Base-by-base conservation (phyloP, 92 coral and sea anemone genomes). In the Actinernus sp. region DNA sequence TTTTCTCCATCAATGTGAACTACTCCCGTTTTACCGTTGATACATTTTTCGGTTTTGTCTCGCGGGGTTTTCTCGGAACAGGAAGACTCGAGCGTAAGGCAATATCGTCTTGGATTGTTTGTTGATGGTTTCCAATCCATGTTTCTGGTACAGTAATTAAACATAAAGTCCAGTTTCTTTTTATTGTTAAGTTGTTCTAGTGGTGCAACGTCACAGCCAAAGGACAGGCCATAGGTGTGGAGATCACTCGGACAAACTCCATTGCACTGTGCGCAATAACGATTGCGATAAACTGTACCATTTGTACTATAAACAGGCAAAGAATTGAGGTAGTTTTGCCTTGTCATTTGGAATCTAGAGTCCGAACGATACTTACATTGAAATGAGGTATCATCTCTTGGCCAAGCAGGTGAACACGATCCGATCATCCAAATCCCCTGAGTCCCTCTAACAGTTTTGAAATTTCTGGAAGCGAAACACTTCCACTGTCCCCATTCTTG, bases 231-330 rank as follows among this genome's bases (percentile, higher is more conserved):
- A 46, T 41, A 55, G 16, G 39, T 14, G 12, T 16, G n/a, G 14
- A 64, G 14, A 4, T 40, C 53, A 10, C 40, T 45, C n/a, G 37
- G 9, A 19, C 19, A 21, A 12, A 51, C 62, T 22, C 63, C 52
- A 37, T 63, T 65, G 46, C 90, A 84, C 27, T 4, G 51, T 5
- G 90, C 82, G 38, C 85, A 84, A 46, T 60, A 72, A 14, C 69
- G 75, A 40, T 85, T 83, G 30, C 52, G 71, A 61, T 76, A 83
- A 12, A 59, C 79, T 48, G 2, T 70, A n/a, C 67, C 74, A 29
- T 68, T 36, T 30, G 32, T 24, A 27, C 73, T 56, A 8, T 58
- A 66, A 13, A 84, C 85, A 8, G 90, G 89, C 33, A 61, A 44
- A 56, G 14, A 45, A 37, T 62, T 59, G 25, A 52, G 24, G 3